Evolutionary conservation across 2,113 vertebrate genomes (phyloP).

Genomic region (Nibea albiflora): DNA sequence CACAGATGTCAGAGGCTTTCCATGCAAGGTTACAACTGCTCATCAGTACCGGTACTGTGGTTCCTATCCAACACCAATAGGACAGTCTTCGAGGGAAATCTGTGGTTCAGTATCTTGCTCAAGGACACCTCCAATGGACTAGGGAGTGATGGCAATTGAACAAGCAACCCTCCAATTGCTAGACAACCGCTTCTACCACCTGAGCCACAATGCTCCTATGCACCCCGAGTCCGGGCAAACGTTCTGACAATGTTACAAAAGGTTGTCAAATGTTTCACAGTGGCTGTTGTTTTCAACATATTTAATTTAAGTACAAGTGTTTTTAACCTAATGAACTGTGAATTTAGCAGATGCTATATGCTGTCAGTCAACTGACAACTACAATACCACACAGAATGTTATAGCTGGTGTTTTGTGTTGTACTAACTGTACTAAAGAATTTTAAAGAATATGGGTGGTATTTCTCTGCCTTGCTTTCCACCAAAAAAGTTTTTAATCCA

Average conservation of each 20-base stretch:
- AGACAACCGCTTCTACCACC: no score
- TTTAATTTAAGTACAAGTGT: neutral
- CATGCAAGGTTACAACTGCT: no score
- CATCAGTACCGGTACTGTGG: no score
- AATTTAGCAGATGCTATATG: neutral
- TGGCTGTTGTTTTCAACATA: neutral
- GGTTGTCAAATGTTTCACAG: neutral
- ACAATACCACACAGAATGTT: neutral
- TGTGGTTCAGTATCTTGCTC: no score
- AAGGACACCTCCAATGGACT: no score
- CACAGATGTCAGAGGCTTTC: no score
- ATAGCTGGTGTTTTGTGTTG: neutral
- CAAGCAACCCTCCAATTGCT: no score
- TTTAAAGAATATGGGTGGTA: neutral
- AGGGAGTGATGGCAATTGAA: no score
- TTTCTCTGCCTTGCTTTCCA: neutral
- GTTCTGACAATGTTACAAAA: no score
- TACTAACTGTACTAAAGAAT: neutral
- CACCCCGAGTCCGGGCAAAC: neutral
- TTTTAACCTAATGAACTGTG: neutral
- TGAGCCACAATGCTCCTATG: no score
- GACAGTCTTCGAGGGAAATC: no score
- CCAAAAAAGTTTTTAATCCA: neutral
- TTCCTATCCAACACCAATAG: no score
- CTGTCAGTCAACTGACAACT: neutral